Evolutionary conservation across 2,797 vertebrate genomes (phyloP), one percentile per base, ranked within the genome.

Genomic region (Megalops cyprinoides): DNA sequence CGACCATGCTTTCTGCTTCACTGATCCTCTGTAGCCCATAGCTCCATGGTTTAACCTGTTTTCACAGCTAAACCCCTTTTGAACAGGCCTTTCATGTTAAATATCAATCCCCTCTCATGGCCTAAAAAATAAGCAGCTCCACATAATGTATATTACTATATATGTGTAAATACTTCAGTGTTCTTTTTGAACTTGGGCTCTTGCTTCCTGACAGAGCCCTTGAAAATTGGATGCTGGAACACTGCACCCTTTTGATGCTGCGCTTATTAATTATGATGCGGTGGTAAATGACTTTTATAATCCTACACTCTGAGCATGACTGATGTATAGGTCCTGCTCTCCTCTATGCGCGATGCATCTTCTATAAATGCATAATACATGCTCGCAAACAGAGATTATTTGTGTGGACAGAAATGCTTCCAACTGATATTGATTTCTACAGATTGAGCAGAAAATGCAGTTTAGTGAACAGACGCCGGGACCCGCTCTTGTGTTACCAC

Each of bases 141-240:
- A 88, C 85, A 75, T 69, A 83, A 86, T 37, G 87, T 90, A 86
- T 79, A 80, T 88, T 86, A 88, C 87, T 89, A 88, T 86, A 92
- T 87, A 93, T 85, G 44, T 62, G 28, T 4, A 94, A 93, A 94
- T 90, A 93, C 92, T 94, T 87, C 86, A 76, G 82, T 84, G 94
- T 93, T 95, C 92, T 89, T 89, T 94, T 93, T 94, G 91, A 95
- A 94, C 92, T 92, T 82, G 87, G 83, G 86, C 73, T 88, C 88
- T 87, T 85, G 81, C 84, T 88, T 93, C 90, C 93, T 94, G 94
- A 93, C 79, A 80, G 80, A 81, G 86, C 87, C 92, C 92, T 93
- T 93, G 92, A 94, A 94, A 92, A 91, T 85, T 80, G 89, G 83
- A 90, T 88, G 89, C 87, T 87, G 83, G 87, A 91, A 90, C 88